Percentiles rank a stretch among this genome's conserved stretches.
Evolutionary conservation across 1,140 invertebrate genomes (phyloP).

Genomic region (Euwallacea similis): DNA sequence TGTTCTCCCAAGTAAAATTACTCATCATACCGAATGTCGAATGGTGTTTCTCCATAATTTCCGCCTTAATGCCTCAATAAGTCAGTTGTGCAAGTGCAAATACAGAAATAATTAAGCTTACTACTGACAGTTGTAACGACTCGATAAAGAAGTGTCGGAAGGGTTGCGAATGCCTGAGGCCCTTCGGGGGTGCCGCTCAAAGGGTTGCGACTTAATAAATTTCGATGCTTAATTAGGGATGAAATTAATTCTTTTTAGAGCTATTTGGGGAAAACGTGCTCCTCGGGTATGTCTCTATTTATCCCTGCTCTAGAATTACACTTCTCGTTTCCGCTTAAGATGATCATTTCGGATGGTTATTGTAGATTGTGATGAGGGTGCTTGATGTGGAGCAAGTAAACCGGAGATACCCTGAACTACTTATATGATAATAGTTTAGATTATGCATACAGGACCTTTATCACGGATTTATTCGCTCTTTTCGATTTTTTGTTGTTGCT

Average conservation of each 20-base stretch:
- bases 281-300: constrained; percentile 26
- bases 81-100: constrained; percentile 44
- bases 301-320: no score
- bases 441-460: no score
- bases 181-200: constrained; percentile 33
- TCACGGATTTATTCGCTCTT: no score
- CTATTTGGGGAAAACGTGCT: constrained; percentile 13
- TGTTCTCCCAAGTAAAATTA: no score
- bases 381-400: no score
- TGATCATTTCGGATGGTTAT: no score
- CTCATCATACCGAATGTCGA: no score
- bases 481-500: no score
- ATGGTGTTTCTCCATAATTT: constrained; percentile 23
- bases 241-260: constrained; percentile 46
- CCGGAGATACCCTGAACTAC: no score
- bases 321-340: no score
- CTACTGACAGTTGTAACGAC: constrained; percentile 46
- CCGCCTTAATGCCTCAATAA: constrained; percentile 40
- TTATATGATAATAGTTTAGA: no score
- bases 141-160: constrained; percentile 48
- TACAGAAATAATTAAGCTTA: constrained; percentile 48
- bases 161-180: constrained; percentile 40
- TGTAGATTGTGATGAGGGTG: no score
- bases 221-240: constrained; percentile 49
- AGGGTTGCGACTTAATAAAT: constrained; percentile 49